Evolutionary conservation across 2,113 vertebrate species (phyloP).

Genomic region (Brachyhypopomus gauderio): DNA sequence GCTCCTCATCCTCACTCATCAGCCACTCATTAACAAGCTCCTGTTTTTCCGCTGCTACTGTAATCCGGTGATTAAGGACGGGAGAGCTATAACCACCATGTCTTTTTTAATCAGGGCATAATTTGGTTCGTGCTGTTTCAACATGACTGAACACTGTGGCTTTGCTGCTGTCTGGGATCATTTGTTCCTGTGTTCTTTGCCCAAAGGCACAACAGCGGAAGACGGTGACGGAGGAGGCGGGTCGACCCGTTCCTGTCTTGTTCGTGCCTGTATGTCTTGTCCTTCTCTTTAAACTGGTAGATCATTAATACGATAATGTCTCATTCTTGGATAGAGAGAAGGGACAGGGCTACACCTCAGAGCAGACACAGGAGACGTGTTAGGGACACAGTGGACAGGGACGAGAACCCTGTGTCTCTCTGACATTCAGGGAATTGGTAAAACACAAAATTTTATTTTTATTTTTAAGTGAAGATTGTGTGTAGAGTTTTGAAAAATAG

Average conservation of each 20-base stretch:
- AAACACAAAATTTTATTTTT: not conserved
- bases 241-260: conserved; percentile 7
- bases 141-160: not conserved
- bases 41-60: too few species aligned
- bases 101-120: not conserved
- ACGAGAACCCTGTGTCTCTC: not conserved
- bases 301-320: conserved; percentile 24
- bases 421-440: conserved; percentile 5
- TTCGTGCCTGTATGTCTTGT: conserved; percentile 22
- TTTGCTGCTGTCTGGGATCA: not conserved
- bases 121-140: conserved; percentile 7
- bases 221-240: not conserved
- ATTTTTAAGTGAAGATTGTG: conserved; percentile 21
- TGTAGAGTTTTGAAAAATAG: too few species aligned
- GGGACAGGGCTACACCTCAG: conserved; percentile 14
- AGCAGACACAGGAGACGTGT: not conserved
- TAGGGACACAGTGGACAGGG: too few species aligned
- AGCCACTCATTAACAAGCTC: too few species aligned
- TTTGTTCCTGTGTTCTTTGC: conserved; percentile 6
- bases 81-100: not conserved
- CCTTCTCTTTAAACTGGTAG: not conserved
- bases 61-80: not conserved
- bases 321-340: conserved; percentile 25
- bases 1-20: too few species aligned
- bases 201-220: conserved; percentile 5